Percentiles rank a stretch among this genome's conserved stretches.
Evolutionary conservation across 1,140 invertebrate genomes (phyloP).

Genomic region (Phocides pigmalion): DNA sequence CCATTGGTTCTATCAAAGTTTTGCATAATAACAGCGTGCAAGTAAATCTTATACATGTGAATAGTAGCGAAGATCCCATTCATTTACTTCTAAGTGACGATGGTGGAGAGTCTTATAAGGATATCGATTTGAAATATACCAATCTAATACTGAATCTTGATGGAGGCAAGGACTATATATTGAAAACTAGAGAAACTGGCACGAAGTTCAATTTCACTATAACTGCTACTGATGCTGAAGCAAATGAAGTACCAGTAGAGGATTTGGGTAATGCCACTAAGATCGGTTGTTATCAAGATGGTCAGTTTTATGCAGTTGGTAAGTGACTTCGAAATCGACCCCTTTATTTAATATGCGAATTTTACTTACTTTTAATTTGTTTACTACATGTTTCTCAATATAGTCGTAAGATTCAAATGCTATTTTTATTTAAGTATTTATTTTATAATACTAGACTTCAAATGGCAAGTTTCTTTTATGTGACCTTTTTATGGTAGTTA

Average conservation of each 20-base stretch:
- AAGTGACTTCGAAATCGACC: constrained; percentile 43
- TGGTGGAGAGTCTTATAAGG: constrained; percentile 66
- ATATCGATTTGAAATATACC: constrained; percentile 70
- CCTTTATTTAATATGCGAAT: background rate
- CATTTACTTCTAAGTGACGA: constrained; percentile 74
- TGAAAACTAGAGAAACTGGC: constrained; percentile 79
- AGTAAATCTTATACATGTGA: constrained; percentile 72
- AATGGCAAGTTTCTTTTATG: too few relatives aligned
- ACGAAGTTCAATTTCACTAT: constrained; percentile 79
- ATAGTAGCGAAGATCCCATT: constrained; percentile 67
- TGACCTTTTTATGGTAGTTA: too few relatives aligned
- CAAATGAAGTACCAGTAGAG: constrained; percentile 59
- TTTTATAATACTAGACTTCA: too few relatives aligned
- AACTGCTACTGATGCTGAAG: constrained; percentile 55
- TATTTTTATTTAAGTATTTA: too few relatives aligned
- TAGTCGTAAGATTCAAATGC: too few relatives aligned
- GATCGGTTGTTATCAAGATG: constrained; percentile 72
- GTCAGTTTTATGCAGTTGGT: constrained; percentile 75
- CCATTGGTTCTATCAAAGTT: constrained; percentile 75
- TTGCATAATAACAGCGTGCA: constrained; percentile 78
- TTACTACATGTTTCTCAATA: background rate
- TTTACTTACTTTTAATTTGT: background rate
- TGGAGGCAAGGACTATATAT: constrained; percentile 75
- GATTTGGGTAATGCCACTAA: constrained; percentile 52
- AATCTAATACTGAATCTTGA: constrained; percentile 72